Percentiles rank a stretch among this genome's conserved stretches.
These are phyloP conservation scores for Lampropteryx suffumata DNA, from an alignment of 2,888 invertebrate species.

Conservation along the genomic window DNA sequence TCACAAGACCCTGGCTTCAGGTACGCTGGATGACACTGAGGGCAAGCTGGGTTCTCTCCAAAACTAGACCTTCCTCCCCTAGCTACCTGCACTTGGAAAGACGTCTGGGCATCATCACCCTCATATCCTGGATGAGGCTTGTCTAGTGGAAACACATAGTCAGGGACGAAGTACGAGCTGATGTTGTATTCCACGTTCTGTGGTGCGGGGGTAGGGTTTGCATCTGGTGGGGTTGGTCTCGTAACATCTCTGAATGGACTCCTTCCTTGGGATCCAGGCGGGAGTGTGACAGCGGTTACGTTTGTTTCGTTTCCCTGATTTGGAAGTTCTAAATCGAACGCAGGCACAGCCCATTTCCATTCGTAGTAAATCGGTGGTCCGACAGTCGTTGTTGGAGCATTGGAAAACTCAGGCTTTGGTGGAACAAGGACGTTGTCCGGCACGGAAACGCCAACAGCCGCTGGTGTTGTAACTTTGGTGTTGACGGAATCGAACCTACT, in stretches of 20 bases:
- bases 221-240: constrained; percentile 54
- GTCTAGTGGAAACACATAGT: constrained; percentile 84
- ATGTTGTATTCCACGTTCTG: constrained; percentile 80
- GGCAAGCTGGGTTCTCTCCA: constrained; percentile 84
- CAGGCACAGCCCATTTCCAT: constrained; percentile 86
- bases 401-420: constrained; percentile 74
- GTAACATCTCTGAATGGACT: constrained; percentile 65
- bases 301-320: constrained; percentile 66
- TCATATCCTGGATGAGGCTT: constrained; percentile 83
- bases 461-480: constrained; percentile 47
- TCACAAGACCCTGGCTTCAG: constrained; percentile 84
- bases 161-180: constrained; percentile 84
- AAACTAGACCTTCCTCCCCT: constrained; percentile 69
- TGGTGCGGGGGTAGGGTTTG: constrained; percentile 47
- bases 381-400: constrained; percentile 74
- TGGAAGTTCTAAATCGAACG: constrained; percentile 82
- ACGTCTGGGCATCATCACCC: constrained; percentile 80
- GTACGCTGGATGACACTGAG: constrained; percentile 85
- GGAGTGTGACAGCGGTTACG: constrained; percentile 37
- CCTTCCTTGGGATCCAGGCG: constrained; percentile 49
- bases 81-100: constrained; percentile 83
- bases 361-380: constrained; percentile 85
- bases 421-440: constrained; percentile 74
- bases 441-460: constrained; percentile 36
- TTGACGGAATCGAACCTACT: constrained; percentile 61